These are phyloP conservation scores for Pipistrellus nathusii DNA, from an alignment of 2,797 vertebrate genomes.

Conservation along the genomic window DNA sequence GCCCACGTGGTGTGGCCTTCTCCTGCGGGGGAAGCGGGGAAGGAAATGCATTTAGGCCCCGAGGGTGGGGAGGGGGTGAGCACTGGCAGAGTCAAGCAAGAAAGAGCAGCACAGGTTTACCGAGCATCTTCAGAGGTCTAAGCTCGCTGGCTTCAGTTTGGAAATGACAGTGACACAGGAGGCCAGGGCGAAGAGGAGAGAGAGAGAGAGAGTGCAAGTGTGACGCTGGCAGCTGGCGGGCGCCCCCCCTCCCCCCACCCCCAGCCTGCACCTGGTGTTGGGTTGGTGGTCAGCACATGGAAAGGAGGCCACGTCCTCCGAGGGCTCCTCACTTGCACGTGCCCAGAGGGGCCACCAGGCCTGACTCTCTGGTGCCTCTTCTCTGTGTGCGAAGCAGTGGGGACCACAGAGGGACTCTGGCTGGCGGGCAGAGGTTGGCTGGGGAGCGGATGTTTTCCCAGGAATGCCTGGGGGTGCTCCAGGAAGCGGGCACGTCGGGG, in stretches of 20 bases:
- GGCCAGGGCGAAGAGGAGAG: slow-evolving; percentile 73
- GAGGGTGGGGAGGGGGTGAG: neutral
- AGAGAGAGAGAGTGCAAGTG: neutral
- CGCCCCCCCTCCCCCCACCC: neutral
- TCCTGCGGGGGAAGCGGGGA: too few species aligned
- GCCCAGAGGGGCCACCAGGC: neutral
- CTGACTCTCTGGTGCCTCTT: neutral
- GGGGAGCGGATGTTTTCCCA: neutral
- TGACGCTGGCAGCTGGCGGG: neutral
- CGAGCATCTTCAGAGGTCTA: neutral
- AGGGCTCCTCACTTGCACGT: neutral
- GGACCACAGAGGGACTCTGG: neutral
- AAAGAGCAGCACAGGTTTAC: neutral
- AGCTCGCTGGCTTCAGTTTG: neutral
- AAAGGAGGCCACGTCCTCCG: neutral
- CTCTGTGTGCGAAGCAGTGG: neutral
- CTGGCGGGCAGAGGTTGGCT: neutral
- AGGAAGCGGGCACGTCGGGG: neutral
- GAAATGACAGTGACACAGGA: neutral
- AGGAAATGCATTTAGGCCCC: neutral
- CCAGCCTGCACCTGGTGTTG: neutral
- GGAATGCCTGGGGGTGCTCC: neutral
- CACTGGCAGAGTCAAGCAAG: neutral
- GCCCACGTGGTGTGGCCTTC: too few species aligned
- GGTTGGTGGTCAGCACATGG: neutral